Evolutionary conservation across 92 coral and sea anemone species (phyloP).

Genomic region (Heliopora coerulea): DNA sequence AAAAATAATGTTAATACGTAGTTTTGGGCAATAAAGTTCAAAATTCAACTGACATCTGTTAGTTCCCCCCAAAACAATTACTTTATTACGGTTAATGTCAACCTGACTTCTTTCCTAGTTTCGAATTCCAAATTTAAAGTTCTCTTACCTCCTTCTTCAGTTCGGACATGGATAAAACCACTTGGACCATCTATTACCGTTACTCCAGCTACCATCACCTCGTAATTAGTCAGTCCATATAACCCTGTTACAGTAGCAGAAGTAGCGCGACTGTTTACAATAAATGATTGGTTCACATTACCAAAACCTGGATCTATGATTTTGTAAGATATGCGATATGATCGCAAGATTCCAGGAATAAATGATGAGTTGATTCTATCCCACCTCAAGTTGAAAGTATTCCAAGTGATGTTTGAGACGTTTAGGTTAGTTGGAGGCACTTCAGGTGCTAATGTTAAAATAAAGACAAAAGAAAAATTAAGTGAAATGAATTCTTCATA

Average conservation of each 20-base stretch:
- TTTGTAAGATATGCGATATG: slow-evolving; percentile 58
- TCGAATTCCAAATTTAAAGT: too few relatives aligned
- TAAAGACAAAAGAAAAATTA: too few relatives aligned
- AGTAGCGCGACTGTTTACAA: neutral
- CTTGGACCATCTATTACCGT: slow-evolving; percentile 44
- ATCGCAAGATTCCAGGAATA: slow-evolving; percentile 62
- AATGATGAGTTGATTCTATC: slow-evolving; percentile 12
- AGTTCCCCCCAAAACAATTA: too few relatives aligned
- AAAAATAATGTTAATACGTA: too few relatives aligned
- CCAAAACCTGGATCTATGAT: slow-evolving; percentile 21
- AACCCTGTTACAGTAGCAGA: slow-evolving; percentile 25
- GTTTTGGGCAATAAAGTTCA: too few relatives aligned
- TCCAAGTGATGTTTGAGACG: slow-evolving; percentile 24
- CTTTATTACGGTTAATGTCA: too few relatives aligned
- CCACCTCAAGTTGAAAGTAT: slow-evolving; percentile 1
- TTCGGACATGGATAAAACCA: neutral
- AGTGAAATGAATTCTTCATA: too few relatives aligned
- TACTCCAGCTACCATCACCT: slow-evolving; percentile 39
- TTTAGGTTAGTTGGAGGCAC: neutral
- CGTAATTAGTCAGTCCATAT: slow-evolving; percentile 40
- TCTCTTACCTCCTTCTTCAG: slow-evolving; percentile 28
- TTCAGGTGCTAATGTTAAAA: slow-evolving; percentile 21
- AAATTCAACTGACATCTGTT: too few relatives aligned
- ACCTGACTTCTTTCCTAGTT: too few relatives aligned
- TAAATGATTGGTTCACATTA: neutral